Base-by-base conservation (phyloP, 37 sponge, comb jelly and placozoan species). In the Tethya wilhelma region DNA sequence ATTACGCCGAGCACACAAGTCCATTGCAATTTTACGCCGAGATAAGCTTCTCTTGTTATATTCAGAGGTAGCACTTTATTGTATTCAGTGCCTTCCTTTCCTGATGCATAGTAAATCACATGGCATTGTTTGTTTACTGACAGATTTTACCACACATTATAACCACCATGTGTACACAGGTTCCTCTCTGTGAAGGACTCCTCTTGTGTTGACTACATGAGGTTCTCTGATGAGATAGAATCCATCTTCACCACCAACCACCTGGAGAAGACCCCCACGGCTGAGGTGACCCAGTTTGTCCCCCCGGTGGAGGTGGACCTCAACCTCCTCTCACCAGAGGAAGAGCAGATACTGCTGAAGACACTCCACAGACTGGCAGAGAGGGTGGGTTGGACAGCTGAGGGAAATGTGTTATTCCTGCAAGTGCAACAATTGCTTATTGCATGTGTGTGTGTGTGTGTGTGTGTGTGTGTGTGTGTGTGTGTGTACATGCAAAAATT, bases 171-270 rank as follows among this genome's bases (percentile, higher is more conserved):
- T 12, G 22, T 65, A 11, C 31, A 30, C 37, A 89, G 89, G 67
- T 90, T 80, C 55, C 67, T 60, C 30, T 85, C 79, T 19, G 34
- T 40, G 6, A 79, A 78, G 23, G 88, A 87, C 56, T 74, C 79
- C 0, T 31, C 31, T 17, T 79, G 36, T 40, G 87, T 93, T 34
- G 90, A 93, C 42, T 93, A 93, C 42, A 55, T 84, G 75, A n/a
- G n/a, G 41, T 87, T 90, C 77, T 86, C 84, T 36, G 91, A 93
- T 82, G 94, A 96, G 55, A 69, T 96, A 38, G 97, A 96, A 74
- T 76, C 88, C 58, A 64, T 90, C 22, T 93, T 96, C 67, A 90
- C 97, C 12, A 74, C 79, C 29, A 86, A 90, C 57, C 77, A 78
- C 38, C 69, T 93, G 64, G 94, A 93, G 69, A 93, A 93, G 81